Base-by-base conservation (phyloP, 2,797 vertebrate species). In the Alcedo quadribrachys region DNA sequence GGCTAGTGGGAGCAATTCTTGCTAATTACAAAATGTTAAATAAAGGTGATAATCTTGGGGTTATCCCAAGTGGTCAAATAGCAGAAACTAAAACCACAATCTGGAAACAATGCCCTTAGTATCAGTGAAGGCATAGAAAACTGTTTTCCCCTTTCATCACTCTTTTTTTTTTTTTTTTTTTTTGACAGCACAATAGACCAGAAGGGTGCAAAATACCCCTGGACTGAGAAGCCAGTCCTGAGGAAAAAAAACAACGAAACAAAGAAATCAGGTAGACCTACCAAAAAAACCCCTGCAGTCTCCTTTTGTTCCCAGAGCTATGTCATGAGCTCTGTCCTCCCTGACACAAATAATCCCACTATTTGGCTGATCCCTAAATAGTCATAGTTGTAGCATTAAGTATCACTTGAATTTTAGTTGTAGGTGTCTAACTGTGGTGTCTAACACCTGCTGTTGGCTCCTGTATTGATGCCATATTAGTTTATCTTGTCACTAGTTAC, bases 81-180 rank as follows among this genome's bases (percentile, higher is more conserved):
- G 27, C 0, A 0, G 45, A 51, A 69, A 53, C 16, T 35, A 68
- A 80, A 68, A 14, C 19, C 55, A 21, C 0, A 2, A 6, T 57
- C 16, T 69, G 0, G 0, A 30, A 76, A 19, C 8, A 28, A 15
- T 8, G 1, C 48, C 30, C 73, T 61, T 15, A 45, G 21, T 30
- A 57, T 18, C 12, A 75, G 53, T 8, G 55, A 32, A 37, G 32
- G 15, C 22, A 13, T 20, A 35, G 65, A 50, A 83, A 61, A 16
- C 19, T 14, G 13, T 57, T 53, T 40, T 74, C 16, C 4, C 2
- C 14, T 53, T 84, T 45, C 1, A 25, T 62, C 6, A n/a, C 13
- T 37, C 35, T n/a, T 73, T 73, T 77, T 3, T 1, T 7, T 53
- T 3, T 1, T 77, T 73, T 77, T n/a, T 77, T 73, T 77, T 3